Percentiles rank a stretch among this genome's conserved stretches.
These are phyloP conservation scores for Sphaeramia orbicularis DNA, from an alignment of 2,797 vertebrate species.

Conservation along the genomic window DNA sequence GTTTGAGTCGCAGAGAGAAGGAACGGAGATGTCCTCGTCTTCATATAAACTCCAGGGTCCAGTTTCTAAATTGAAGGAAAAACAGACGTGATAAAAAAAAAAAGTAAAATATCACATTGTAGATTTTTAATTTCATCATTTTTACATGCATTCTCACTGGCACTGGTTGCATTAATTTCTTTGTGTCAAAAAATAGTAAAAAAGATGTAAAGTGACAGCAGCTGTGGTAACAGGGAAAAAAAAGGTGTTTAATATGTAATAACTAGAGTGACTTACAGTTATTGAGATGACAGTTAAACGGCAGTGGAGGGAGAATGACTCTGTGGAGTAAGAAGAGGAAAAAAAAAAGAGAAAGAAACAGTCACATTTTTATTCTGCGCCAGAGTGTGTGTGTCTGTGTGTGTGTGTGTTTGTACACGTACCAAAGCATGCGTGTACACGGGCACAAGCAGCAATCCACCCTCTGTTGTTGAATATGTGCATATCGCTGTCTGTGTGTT, in stretches of 20 bases:
- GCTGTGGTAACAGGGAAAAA: background rate
- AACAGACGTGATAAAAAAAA: background rate
- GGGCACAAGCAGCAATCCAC: conserved; percentile 40
- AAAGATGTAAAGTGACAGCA: conserved; percentile 9
- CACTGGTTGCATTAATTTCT: background rate
- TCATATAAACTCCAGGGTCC: conserved; percentile 34
- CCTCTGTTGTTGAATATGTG: conserved; percentile 69
- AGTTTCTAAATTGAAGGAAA: conserved; percentile 49
- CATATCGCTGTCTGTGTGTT: conserved; percentile 67
- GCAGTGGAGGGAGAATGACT: conserved; percentile 81
- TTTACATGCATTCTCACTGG: background rate
- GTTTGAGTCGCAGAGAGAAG: conserved; percentile 42
- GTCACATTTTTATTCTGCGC: conserved; percentile 42
- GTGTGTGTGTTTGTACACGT: background rate
- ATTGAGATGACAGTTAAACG: conserved; percentile 73
- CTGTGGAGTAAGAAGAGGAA: conserved; percentile 54
- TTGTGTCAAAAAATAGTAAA: background rate
- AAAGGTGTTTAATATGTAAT: background rate
- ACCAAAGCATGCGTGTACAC: conserved; percentile 6
- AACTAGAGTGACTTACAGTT: conserved; percentile 59
- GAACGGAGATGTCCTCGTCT: conserved; percentile 43
- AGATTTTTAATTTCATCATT: background rate
- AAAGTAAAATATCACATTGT: background rate
- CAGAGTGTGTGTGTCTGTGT: conserved; percentile 23
- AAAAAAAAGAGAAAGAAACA: conserved; percentile 52